phyloP scores from a whole-genome alignment of 2,888 invertebrate genomes.

The Sphaerophoria taeniata region DNA sequence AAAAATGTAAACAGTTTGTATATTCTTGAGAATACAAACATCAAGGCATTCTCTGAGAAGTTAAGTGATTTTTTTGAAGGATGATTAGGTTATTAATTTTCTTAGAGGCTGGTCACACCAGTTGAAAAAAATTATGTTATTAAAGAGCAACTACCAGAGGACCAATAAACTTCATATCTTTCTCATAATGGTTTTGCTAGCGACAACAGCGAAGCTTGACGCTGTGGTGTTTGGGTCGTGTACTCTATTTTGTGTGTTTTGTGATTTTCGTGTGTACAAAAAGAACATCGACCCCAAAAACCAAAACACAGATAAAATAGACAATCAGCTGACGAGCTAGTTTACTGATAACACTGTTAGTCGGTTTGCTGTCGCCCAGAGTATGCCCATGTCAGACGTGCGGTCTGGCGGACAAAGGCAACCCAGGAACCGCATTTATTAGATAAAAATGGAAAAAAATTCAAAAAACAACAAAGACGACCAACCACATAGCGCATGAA shows the following conservation, averaged over 20 bases:
- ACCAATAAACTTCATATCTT: conserved; percentile 52
- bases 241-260: conserved; percentile 12
- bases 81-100: too few relatives aligned
- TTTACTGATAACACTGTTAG: conserved; percentile 64
- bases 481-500: conserved; percentile 69
- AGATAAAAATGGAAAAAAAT: conserved; percentile 37
- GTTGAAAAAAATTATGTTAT: background rate
- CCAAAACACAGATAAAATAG: background rate
- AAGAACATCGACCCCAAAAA: conserved; percentile 70
- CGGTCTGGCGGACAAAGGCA: conserved; percentile 54
- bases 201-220: background rate
- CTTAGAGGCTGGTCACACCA: background rate
- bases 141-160: background rate
- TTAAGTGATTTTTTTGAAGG: too few relatives aligned
- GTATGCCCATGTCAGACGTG: conserved; percentile 56
- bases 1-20: too few relatives aligned
- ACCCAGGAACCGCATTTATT: conserved; percentile 60
- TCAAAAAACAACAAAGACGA: background rate
- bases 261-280: conserved; percentile 63
- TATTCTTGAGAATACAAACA: too few relatives aligned
- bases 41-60: too few relatives aligned
- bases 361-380: conserved; percentile 13
- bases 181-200: conserved; percentile 8
- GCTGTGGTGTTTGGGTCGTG: conserved; percentile 2
- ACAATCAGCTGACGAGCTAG: conserved; percentile 68